These are phyloP conservation scores for Daktulosphaira vitifoliae DNA, from an alignment of 1,140 invertebrate genomes.

Conservation along the genomic window DNA sequence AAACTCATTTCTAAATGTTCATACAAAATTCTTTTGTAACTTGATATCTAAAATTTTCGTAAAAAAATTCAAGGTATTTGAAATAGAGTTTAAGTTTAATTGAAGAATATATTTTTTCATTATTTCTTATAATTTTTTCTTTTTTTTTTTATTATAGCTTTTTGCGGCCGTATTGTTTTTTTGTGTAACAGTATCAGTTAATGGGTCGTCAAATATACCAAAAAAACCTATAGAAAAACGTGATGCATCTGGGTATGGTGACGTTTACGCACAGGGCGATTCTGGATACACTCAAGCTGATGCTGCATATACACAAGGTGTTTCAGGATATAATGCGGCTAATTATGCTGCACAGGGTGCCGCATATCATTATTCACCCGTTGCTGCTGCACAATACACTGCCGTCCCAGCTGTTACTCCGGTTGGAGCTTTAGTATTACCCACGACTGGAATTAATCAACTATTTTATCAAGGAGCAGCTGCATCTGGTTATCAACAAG, in stretches of 20 bases:
- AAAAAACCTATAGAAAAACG: background rate
- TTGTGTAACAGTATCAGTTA: background rate
- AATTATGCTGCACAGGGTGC: constrained; percentile 7
- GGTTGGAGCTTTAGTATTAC: background rate
- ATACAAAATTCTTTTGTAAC: no score
- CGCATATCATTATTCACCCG: background rate
- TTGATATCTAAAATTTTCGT: no score
- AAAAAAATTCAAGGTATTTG: no score
- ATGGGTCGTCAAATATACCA: background rate
- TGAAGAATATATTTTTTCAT: no score
- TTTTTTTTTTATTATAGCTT: constrained; percentile 8
- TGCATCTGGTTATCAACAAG: background rate
- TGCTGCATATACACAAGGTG: no score
- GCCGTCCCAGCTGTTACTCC: background rate
- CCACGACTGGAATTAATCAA: background rate
- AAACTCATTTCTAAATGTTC: no score
- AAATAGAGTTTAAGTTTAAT: no score
- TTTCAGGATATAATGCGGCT: no score
- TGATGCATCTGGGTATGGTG: background rate
- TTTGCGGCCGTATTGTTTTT: constrained; percentile 2
- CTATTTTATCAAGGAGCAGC: constrained; percentile 6
- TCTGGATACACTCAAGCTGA: no score
- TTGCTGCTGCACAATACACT: background rate
- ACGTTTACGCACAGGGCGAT: no score
- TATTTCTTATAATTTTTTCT: no score